Evolutionary conservation across 2,888 invertebrate species (phyloP).

Genomic region (Callyntrura guangdongensis): DNA sequence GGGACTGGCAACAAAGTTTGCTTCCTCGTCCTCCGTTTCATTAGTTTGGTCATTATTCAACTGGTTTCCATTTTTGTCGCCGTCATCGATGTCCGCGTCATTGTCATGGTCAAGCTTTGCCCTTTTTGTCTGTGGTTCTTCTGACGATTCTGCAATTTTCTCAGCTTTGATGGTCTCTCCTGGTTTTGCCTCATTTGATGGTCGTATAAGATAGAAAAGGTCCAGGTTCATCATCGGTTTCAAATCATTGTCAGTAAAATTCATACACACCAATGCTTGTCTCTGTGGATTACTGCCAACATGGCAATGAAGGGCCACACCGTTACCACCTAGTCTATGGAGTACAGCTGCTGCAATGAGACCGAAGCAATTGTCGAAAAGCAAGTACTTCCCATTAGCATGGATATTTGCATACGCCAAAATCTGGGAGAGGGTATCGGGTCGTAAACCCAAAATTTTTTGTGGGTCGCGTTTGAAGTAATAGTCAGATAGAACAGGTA

Average conservation of each 20-base stretch:
- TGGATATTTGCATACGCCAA: constrained; percentile 93
- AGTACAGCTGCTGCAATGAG: constrained; percentile 93
- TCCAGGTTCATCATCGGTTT: constrained; percentile 91
- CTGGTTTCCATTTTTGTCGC: constrained; percentile 77
- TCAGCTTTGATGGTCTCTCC: background rate
- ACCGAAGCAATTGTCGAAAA: constrained; percentile 96
- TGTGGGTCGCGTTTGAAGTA: constrained; percentile 92
- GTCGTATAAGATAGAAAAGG: constrained; percentile 89
- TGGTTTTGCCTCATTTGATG: constrained; percentile 66
- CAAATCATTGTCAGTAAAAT: constrained; percentile 91
- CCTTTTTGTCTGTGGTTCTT: constrained; percentile 70
- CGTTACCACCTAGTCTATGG: constrained; percentile 89
- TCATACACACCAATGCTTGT: constrained; percentile 92
- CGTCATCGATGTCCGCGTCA: constrained; percentile 68
- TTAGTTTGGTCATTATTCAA: constrained; percentile 53
- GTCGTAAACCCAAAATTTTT: constrained; percentile 87
- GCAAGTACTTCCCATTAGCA: constrained; percentile 90
- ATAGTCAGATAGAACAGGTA: constrained; percentile 93
- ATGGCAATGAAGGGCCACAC: constrained; percentile 91
- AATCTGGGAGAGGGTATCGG: constrained; percentile 95
- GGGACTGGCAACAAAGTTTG: constrained; percentile 55
- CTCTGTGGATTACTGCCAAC: constrained; percentile 92
- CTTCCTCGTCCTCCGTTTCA: constrained; percentile 60
- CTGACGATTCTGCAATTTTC: background rate
- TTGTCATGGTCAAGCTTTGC: constrained; percentile 66